A percentile compares a stretch with the other conserved stretches of the same genome.
These are phyloP conservation scores for Channa argus DNA, from an alignment of 2,113 vertebrate genomes.

Conservation along the genomic window DNA sequence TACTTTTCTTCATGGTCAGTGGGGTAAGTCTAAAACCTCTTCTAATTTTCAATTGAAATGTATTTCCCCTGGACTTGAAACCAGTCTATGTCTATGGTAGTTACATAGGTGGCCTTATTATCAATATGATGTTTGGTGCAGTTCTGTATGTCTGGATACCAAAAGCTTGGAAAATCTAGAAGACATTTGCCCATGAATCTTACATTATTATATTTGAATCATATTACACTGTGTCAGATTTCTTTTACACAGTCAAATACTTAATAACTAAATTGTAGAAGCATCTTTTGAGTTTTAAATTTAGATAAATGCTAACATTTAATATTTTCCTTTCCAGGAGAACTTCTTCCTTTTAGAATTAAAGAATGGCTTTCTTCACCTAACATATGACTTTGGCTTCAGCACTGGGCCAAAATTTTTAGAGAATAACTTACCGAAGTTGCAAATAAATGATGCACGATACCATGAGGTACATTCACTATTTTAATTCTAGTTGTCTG, in stretches of 20 bases:
- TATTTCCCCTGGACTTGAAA: no score
- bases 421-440: constrained; percentile 88
- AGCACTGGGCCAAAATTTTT: constrained; percentile 86
- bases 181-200: neutral
- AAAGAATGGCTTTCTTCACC: constrained; percentile 88
- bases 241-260: neutral
- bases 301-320: neutral
- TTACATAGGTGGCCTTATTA: no score
- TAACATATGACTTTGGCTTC: constrained; percentile 95
- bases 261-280: neutral
- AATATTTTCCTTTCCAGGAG: constrained; percentile 81
- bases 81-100: no score
- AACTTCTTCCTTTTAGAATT: constrained; percentile 94
- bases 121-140: no score
- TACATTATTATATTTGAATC: neutral
- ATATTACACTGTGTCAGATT: neutral
- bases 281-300: neutral
- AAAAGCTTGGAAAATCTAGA: neutral
- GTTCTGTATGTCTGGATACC: no score
- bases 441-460: constrained; percentile 93
- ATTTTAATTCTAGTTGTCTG: neutral
- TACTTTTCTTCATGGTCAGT: constrained; percentile 94
- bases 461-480: constrained; percentile 91
- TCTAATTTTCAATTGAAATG: no score
- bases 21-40: constrained; percentile 82